Base-by-base conservation (phyloP, 2,797 vertebrate genomes). In the Eurystomus glaucurus region DNA sequence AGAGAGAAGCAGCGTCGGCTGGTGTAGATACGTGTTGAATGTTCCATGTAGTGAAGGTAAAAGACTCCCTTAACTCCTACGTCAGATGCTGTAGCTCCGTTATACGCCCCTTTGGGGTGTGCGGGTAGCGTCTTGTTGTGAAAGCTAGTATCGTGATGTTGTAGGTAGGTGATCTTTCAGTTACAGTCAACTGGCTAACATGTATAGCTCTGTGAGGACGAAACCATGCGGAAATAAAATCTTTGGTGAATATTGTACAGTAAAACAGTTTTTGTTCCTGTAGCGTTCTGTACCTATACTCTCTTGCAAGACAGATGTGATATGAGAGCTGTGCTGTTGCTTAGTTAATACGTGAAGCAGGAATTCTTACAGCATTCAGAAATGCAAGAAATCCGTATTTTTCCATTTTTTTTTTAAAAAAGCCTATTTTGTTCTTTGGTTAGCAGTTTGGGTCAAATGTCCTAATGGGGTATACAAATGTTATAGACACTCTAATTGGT, bases 381-480 rank as follows among this genome's bases (percentile, higher is more conserved):
- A 71, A 72, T 14, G 37, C 11, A n/a, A 43, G 10, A 57, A 55
- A 21, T 22, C 22, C 3, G 2, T 52, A 2, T 9, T 60, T 55
- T 74, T 26, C 2, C 28, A 45, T 45, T 23, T 46, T 18, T 46
- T 45, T 23, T 46, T 18, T 46, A 33, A 45, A 22, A 37, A 21
- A 23, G 10, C 11, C 3, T 14, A 0, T 28, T 43, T 75, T 25
- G 5, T 51, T 65, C 22, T 68, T 12, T 0, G 0, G 6, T 43
- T 79, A 50, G 22, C 14, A 7, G 21, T 35, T 80, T 21, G 29
- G 17, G 29, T 31, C 0, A 0, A 21, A 0, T 3, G 25, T 8
- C 41, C 13, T 39, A 11, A 8, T 19, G 28, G 7, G 8, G 1
- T 29, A 1, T 21, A 21, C 12, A 22, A 4, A 19, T 25, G 31